A percentile compares a stretch with the other conserved stretches of the same genome.
Evolutionary conservation across 2,797 vertebrate species (phyloP).

Genomic region (Balearica regulorum): DNA sequence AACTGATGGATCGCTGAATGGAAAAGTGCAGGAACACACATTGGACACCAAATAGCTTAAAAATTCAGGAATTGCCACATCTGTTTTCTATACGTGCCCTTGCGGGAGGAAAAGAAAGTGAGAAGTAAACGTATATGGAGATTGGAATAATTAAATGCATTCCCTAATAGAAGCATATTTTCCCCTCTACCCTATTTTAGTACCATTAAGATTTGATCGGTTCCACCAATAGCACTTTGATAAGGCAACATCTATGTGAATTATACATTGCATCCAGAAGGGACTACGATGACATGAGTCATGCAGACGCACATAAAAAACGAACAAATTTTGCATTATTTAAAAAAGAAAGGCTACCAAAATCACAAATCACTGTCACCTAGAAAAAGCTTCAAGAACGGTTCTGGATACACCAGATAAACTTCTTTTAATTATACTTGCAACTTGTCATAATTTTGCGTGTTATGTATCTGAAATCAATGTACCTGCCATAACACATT

Average conservation of each 20-base stretch:
- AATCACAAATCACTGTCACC: background rate
- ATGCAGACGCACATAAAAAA: background rate
- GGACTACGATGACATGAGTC: background rate
- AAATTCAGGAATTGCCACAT: background rate
- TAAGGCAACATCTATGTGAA: background rate
- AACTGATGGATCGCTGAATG: background rate
- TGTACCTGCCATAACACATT: background rate
- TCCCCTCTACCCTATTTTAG: background rate
- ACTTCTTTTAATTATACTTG: constrained; percentile 11
- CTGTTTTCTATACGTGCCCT: background rate
- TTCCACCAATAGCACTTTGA: background rate
- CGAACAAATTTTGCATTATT: background rate
- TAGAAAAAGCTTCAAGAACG: background rate
- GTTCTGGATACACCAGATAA: background rate
- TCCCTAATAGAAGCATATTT: background rate
- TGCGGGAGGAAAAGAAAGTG: background rate
- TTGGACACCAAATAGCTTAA: background rate
- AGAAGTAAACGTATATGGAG: background rate
- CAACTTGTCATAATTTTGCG: background rate
- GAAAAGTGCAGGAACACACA: background rate
- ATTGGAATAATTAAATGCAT: background rate
- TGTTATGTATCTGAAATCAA: background rate
- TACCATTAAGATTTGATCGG: background rate
- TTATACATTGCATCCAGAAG: background rate
- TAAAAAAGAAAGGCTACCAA: background rate